phyloP scores from a whole-genome alignment of 1,140 invertebrate genomes.

The Bombus turneri region DNA sequence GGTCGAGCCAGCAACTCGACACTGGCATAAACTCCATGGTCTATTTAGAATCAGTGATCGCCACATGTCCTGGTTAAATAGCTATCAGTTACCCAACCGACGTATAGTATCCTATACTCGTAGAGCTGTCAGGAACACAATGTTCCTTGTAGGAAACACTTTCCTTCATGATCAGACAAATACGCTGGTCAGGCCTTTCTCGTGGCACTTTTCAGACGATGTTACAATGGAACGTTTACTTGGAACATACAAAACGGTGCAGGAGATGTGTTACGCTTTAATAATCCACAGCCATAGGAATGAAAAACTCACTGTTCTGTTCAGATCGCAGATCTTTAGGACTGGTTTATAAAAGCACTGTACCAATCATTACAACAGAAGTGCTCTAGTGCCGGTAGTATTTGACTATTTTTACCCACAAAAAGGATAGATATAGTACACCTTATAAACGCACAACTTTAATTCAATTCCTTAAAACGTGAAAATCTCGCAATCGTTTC shows the following conservation, averaged over 20 bases:
- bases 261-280: too few relatives aligned
- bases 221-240: background rate
- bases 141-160: background rate
- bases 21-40: constrained; percentile 21
- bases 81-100: too few relatives aligned
- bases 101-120: background rate
- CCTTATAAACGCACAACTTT: background rate
- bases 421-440: too few relatives aligned
- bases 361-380: too few relatives aligned
- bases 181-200: background rate
- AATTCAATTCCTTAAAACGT: background rate
- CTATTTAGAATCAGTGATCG: constrained; percentile 25
- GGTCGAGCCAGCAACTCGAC: constrained; percentile 12
- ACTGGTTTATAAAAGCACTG: background rate
- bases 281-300: too few relatives aligned
- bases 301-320: too few relatives aligned
- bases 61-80: too few relatives aligned
- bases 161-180: background rate
- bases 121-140: background rate
- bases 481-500: background rate
- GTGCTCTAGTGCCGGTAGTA: background rate
- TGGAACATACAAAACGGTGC: too few relatives aligned
- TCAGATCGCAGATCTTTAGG: too few relatives aligned
- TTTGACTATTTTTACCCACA: background rate
- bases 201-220: background rate